Evolutionary conservation across 2,797 vertebrate genomes (phyloP).

Genomic region (Sebastes goodei): DNA sequence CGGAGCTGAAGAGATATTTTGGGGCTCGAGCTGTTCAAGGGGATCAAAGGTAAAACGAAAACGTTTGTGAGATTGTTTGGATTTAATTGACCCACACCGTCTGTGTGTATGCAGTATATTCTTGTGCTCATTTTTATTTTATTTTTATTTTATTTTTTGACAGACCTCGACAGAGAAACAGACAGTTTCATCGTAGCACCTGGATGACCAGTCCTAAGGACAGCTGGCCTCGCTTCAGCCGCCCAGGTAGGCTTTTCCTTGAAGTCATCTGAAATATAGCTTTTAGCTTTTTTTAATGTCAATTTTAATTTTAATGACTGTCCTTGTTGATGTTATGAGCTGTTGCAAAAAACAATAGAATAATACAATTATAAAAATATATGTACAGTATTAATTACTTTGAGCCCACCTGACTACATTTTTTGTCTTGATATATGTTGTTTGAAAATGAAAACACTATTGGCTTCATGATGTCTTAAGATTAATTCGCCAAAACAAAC

Average conservation of each 20-base stretch:
- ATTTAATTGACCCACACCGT: not conserved
- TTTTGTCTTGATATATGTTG: not conserved
- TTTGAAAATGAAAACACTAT: not conserved
- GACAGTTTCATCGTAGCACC: constrained; percentile 88
- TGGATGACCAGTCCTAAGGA: constrained; percentile 93
- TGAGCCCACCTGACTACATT: not conserved
- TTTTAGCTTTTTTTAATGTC: not conserved
- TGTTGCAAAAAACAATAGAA: not conserved
- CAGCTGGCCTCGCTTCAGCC: constrained; percentile 94
- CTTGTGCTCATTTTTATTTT: not conserved
- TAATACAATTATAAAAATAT: not conserved
- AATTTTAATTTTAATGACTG: not conserved
- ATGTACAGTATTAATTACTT: not conserved
- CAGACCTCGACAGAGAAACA: constrained; percentile 91
- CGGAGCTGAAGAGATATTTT: constrained; percentile 95
- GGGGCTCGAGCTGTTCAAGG: constrained; percentile 94
- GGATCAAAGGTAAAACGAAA: constrained; percentile 89
- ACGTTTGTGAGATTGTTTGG: not conserved
- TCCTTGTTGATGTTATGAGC: not conserved
- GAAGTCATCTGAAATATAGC: not conserved
- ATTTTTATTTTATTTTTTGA: not conserved
- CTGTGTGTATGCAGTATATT: not conserved
- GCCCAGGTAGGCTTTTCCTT: constrained; percentile 84
- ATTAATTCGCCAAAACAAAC: not conserved
- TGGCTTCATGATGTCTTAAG: not conserved